phyloP scores from a whole-genome alignment of 2,797 vertebrate species.

The Sarcophilus harrisii region DNA sequence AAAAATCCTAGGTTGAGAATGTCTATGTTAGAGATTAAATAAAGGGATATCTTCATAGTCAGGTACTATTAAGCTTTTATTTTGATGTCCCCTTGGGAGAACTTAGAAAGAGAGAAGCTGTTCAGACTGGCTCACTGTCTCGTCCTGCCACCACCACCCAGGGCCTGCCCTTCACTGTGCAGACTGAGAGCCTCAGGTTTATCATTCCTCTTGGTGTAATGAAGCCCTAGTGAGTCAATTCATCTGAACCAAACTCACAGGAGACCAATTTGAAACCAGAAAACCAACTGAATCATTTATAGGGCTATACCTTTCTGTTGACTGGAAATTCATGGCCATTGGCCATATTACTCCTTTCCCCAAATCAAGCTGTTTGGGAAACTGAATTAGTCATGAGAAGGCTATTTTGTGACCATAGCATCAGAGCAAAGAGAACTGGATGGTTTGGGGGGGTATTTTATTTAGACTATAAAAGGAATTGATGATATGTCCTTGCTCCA shows the following conservation, averaged over 20 bases:
- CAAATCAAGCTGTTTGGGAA: conserved; percentile 35
- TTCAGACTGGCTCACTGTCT: neutral
- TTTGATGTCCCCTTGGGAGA: neutral
- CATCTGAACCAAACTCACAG: neutral
- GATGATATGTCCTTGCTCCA: neutral
- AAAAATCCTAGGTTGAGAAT: neutral
- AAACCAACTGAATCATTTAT: neutral
- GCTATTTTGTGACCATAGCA: conserved; percentile 16
- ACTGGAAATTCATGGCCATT: neutral
- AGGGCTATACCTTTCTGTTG: neutral
- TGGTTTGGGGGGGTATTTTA: conserved; percentile 8
- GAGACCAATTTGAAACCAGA: neutral
- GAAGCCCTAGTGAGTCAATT: neutral
- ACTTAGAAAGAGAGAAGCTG: neutral
- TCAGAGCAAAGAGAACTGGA: conserved; percentile 14
- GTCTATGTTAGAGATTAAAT: neutral
- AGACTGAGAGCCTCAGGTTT: neutral
- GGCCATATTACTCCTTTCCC: conserved; percentile 5
- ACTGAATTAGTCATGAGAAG: conserved; percentile 44
- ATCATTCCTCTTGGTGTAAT: neutral
- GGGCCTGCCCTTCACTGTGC: neutral
- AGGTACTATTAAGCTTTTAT: neutral
- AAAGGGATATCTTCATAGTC: neutral
- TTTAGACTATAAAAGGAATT: neutral
- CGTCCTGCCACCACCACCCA: neutral